Base-by-base conservation (phyloP, 2,797 vertebrate genomes). In the Carduelis carduelis region DNA sequence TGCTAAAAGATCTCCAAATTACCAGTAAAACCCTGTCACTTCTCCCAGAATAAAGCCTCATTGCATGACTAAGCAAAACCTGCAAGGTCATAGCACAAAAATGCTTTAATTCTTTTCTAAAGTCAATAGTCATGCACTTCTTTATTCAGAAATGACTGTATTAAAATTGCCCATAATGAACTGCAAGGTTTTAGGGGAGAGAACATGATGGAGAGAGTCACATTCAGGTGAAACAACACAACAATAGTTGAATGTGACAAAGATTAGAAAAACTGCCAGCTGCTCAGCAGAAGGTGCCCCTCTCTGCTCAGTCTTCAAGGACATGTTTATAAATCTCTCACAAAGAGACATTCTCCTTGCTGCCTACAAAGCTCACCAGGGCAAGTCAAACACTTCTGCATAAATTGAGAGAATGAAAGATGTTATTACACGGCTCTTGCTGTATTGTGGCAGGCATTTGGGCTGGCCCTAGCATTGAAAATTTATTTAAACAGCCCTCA, bases 291-390 rank as follows among this genome's bases (percentile, higher is more conserved):
- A 92, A 93, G 4, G 3, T 64, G 56, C 8, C 52, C 9, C 78
- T 72, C 59, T 81, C 47, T 9, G 20, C 43, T 92, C 41, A 64
- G 50, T 21, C 43, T 93, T 92, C 95, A 97, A 96, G 89, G 95
- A 85, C 82, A 59, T 3, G 8, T 86, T 92, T 91, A 89, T 65
- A 84, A 74, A 84, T 63, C 39, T 68, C 44, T 47, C 63, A 92
- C 84, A 95, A 95, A 96, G 56, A 95, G 50, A 44, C 5, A 5
- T 57, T 88, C 19, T 76, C 75, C 43, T 76, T 60, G 57, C 17
- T 78, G 95, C 78, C 77, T 24, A 0, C 59, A 84, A 80, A 52
- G 66, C 44, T 90, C 0, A 0, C 13, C 5, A 92, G 53, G 64
- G 24, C 70, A 87, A 95, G 46, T 84, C 66, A 87, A 93, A 81